Evolutionary conservation across 2,113 vertebrate species (phyloP).

Genomic region (Naja naja): DNA sequence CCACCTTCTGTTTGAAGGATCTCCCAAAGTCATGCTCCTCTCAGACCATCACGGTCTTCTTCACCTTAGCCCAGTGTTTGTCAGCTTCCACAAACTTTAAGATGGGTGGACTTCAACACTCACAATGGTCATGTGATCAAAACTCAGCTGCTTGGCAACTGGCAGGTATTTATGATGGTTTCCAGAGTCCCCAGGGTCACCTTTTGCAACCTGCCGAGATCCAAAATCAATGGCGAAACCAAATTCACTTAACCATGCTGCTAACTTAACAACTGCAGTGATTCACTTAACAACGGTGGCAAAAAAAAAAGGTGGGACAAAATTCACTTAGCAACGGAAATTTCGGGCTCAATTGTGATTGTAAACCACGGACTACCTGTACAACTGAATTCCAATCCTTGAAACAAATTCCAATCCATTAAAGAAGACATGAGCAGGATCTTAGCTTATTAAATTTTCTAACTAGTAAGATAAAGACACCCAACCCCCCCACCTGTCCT

Average conservation of each 20-base stretch:
- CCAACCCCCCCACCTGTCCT: background rate
- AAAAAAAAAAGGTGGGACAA: background rate
- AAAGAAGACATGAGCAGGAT: background rate
- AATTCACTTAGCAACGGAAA: background rate
- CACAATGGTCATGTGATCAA: background rate
- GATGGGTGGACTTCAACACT: background rate
- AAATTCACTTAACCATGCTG: background rate
- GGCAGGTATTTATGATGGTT: too few relatives aligned
- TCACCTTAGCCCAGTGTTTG: background rate
- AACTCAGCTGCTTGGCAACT: too few relatives aligned
- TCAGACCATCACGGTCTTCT: background rate
- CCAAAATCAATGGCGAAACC: background rate
- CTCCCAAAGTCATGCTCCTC: background rate
- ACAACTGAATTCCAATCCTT: background rate
- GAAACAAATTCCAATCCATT: background rate
- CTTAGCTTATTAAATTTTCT: background rate
- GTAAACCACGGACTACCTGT: background rate
- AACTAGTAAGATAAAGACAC: background rate
- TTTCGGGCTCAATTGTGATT: too few relatives aligned
- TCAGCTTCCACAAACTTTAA: background rate
- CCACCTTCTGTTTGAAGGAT: constrained; percentile 23
- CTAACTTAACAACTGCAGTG: background rate
- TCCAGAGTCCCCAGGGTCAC: too few relatives aligned
- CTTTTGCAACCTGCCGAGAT: too few relatives aligned
- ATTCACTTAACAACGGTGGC: background rate